Conservation (phyloP, 2,797 vertebrate species). For the Phataginus tetradactyla region DNA sequence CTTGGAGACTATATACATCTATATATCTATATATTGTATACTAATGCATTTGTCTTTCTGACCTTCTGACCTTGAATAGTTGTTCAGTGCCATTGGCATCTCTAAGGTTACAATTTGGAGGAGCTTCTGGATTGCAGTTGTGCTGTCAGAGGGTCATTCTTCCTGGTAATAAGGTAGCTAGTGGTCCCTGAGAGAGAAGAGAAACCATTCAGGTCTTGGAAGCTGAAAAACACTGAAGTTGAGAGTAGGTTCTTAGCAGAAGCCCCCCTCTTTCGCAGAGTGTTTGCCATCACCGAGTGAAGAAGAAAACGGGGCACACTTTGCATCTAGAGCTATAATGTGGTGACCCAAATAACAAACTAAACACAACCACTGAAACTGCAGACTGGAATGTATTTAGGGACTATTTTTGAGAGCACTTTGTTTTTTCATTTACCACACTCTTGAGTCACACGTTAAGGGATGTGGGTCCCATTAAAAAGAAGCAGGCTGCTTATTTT, state of each 20-base stretch:
- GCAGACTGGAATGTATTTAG: slow-evolving; percentile 71
- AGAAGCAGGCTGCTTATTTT: slow-evolving; percentile 85
- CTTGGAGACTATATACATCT: slow-evolving; percentile 72
- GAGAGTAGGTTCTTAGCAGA: slow-evolving; percentile 81
- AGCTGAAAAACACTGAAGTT: slow-evolving; percentile 81
- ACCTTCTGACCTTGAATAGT: slow-evolving; percentile 84
- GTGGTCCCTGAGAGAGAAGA: slow-evolving; percentile 82
- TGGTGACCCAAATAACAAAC: slow-evolving; percentile 71
- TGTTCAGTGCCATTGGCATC: slow-evolving; percentile 80
- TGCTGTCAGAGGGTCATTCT: slow-evolving; percentile 84
- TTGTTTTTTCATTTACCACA: slow-evolving; percentile 78
- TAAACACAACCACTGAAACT: background rate
- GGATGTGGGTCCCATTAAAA: slow-evolving; percentile 82
- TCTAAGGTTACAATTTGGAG: slow-evolving; percentile 82
- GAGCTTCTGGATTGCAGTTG: slow-evolving; percentile 83
- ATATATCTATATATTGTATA: background rate
- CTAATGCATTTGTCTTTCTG: slow-evolving; percentile 84
- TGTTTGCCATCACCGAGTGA: slow-evolving; percentile 79
- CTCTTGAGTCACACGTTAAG: slow-evolving; percentile 80
- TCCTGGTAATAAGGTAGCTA: slow-evolving; percentile 86
- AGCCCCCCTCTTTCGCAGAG: slow-evolving; percentile 80
- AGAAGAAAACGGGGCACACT: slow-evolving; percentile 80
- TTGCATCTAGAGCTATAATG: slow-evolving; percentile 61
- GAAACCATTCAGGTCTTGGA: slow-evolving; percentile 84
- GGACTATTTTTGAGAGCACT: slow-evolving; percentile 79